phyloP scores from a whole-genome alignment of 2,113 vertebrate species.

The Cepphus grylle region DNA sequence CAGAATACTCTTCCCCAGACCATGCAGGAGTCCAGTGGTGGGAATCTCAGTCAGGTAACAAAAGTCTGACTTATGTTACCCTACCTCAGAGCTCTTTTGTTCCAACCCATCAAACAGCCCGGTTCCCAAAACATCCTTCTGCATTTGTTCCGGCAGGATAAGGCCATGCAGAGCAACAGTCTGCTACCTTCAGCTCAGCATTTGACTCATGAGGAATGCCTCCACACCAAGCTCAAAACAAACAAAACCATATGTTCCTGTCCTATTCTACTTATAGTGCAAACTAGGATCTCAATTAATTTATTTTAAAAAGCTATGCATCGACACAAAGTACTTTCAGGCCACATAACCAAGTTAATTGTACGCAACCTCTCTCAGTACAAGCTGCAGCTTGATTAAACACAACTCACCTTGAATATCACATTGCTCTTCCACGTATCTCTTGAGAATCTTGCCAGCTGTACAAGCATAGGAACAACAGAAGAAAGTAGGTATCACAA shows the following conservation, averaged over 20 bases:
- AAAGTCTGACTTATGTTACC: background rate
- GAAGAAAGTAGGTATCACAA: constrained; percentile 29
- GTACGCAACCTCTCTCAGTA: background rate
- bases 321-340: background rate
- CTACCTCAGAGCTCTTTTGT: background rate
- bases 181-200: background rate
- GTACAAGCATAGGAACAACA: constrained; percentile 28
- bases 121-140: background rate
- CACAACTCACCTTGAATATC: background rate
- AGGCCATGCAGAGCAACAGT: background rate
- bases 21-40: background rate
- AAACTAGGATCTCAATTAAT: background rate
- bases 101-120: background rate
- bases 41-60: background rate
- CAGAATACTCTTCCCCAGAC: background rate
- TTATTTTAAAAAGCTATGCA: background rate
- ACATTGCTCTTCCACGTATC: background rate
- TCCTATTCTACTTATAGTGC: background rate
- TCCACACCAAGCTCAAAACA: background rate
- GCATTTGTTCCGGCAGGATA: background rate
- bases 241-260: background rate
- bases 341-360: background rate
- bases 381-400: background rate
- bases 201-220: background rate
- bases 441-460: constrained; percentile 19